Conservation (phyloP, 2,797 vertebrate genomes). For the Ptychobarbus kaznakovi region DNA sequence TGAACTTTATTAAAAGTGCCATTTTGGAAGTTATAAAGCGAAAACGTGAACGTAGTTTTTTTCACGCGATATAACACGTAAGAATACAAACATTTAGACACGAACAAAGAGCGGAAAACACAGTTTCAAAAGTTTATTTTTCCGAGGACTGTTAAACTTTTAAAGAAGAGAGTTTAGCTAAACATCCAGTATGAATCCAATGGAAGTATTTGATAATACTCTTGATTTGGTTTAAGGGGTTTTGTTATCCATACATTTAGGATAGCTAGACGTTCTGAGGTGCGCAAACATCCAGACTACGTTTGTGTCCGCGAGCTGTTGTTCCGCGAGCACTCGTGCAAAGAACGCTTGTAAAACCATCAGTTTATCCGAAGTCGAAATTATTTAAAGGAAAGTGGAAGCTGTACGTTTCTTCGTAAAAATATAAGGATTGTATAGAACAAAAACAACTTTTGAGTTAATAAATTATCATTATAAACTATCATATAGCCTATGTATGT, state of each 20-base stretch:
- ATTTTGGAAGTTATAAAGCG: background rate
- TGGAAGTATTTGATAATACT: background rate
- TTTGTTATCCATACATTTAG: background rate
- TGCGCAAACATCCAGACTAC: background rate
- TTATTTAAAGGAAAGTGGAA: background rate
- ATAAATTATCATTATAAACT: background rate
- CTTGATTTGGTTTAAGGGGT: background rate
- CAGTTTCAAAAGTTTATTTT: background rate
- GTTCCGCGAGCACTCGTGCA: background rate
- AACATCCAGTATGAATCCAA: background rate
- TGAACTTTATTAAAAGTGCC: background rate
- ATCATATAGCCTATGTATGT: background rate
- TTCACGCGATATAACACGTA: no score
- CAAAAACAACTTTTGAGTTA: background rate
- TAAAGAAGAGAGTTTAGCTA: background rate
- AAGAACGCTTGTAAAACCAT: background rate
- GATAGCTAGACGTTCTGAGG: background rate
- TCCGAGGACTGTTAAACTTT: background rate
- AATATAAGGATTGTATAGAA: background rate
- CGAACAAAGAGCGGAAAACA: background rate
- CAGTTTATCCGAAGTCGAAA: background rate
- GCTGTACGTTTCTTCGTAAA: background rate
- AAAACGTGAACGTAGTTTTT: background rate
- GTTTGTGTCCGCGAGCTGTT: background rate
- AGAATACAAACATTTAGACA: background rate